Conservation (phyloP, 2,797 vertebrate genomes). For the Gallirallus australis region DNA sequence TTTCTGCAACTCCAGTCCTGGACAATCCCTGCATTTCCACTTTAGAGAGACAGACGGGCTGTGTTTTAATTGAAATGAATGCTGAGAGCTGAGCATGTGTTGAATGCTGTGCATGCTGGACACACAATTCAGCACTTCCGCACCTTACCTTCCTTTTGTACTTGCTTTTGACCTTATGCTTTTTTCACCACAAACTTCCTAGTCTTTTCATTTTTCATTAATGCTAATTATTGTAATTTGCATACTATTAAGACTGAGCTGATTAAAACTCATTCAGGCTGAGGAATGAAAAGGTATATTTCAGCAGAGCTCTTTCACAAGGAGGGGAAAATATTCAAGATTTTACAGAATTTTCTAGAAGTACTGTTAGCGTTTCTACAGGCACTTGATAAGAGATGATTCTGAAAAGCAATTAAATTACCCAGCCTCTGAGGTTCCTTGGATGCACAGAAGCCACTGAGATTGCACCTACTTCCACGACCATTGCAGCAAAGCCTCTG, state of each 20-base stretch:
- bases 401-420: constrained; percentile 45
- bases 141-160: neutral
- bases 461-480: neutral
- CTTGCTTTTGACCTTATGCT: neutral
- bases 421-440: neutral
- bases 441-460: neutral
- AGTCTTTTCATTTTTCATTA: constrained; percentile 42
- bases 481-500: neutral
- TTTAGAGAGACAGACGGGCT: neutral
- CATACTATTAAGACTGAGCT: constrained; percentile 29
- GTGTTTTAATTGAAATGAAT: neutral
- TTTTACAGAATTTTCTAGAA: constrained; percentile 23
- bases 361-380: constrained; percentile 8
- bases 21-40: neutral
- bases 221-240: constrained; percentile 45
- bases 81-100: neutral
- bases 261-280: constrained; percentile 34
- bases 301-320: neutral
- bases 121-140: neutral
- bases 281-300: neutral
- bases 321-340: neutral
- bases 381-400: neutral
- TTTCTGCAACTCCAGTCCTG: neutral
- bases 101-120: neutral
- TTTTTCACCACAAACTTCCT: neutral